phyloP scores from a whole-genome alignment of 2,797 vertebrate species.

The Chiloscyllium punctatum region DNA sequence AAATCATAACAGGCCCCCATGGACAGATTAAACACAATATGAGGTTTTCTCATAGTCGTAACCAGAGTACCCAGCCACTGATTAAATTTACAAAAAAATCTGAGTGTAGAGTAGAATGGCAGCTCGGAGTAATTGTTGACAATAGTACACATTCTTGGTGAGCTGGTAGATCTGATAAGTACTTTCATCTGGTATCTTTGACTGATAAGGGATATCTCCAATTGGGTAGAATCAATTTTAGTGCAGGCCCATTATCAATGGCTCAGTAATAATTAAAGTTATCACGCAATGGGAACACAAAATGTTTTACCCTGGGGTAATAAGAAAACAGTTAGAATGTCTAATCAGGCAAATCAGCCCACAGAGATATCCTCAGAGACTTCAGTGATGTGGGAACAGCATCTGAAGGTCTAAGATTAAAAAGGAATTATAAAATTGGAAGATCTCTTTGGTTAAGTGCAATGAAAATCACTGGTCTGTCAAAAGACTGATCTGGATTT shows the following conservation, averaged over 20 bases:
- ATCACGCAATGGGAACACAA: constrained; percentile 32
- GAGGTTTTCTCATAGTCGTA: background rate
- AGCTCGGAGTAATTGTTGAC: background rate
- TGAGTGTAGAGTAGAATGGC: background rate
- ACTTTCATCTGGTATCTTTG: constrained; percentile 27
- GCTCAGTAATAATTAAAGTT: constrained; percentile 19
- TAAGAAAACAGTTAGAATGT: constrained; percentile 28
- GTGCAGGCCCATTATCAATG: constrained; percentile 29
- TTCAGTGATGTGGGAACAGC: constrained; percentile 17
- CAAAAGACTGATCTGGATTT: background rate
- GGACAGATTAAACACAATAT: background rate
- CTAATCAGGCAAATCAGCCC: constrained; percentile 10
- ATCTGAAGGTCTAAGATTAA: constrained; percentile 7
- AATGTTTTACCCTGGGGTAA: constrained; percentile 8
- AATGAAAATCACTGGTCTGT: background rate
- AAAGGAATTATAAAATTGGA: background rate
- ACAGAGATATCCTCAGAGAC: constrained; percentile 5
- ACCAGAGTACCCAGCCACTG: background rate
- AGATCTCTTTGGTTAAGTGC: background rate
- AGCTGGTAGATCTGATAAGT: constrained; percentile 24
- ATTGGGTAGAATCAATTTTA: constrained; percentile 28
- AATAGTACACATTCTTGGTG: background rate
- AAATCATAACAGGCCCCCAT: background rate
- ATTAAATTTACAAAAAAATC: background rate
- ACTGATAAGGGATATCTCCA: constrained; percentile 20